Evolutionary conservation across 1,140 invertebrate species (phyloP), one percentile per base, ranked within the genome.

Genomic region (Drosophila parvula): DNA sequence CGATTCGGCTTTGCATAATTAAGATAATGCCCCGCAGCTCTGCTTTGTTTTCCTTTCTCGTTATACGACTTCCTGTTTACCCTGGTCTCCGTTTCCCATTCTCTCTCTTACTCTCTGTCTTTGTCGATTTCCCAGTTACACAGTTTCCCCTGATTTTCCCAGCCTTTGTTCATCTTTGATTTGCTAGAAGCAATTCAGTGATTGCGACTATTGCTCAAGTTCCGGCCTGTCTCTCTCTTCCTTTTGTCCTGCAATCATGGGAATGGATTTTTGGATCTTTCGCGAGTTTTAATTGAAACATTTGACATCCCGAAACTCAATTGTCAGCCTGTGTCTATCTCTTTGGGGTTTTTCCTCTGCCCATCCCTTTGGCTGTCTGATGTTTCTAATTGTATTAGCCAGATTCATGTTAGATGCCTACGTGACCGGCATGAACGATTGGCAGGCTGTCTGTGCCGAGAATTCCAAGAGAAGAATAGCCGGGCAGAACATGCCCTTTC

Each of bases 271-370:
- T 57, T 51, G 56, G 53, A 22, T 55, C 53, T 38, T 75, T 79
- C 61, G 67, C 59, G 40, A 57, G 43, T 61, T 78, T 89, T 83
- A 83, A 89, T 88, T 88, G 84, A 83, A 88, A 80, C 68, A 88
- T 84, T 86, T 73, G 67, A 71, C 53, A 36, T 47, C 28, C 53
- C 41, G 38, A 59, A 50, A 43, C 41, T n/a, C 36, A 32, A 34
- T 58, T 59, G 53, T 41, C 22, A 43, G 62, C 61, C 32, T 7
- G 48, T 5, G 48, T 64, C 51, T 51, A 36, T 59, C 56, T 45
- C 41, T 16, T 27, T 43, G 22, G 51, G 6, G 30, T 30, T 30
- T 30, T 40, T 40, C 16, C 40, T 57, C 12, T 32, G 27, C 30
- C 51, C 36, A 55, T 55, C 18, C 51, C 41, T 36, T 50, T 51